Percentiles rank a stretch among this genome's conserved stretches.
phyloP scores from a whole-genome alignment of 2,888 invertebrate genomes.

The Meganola albula region DNA sequence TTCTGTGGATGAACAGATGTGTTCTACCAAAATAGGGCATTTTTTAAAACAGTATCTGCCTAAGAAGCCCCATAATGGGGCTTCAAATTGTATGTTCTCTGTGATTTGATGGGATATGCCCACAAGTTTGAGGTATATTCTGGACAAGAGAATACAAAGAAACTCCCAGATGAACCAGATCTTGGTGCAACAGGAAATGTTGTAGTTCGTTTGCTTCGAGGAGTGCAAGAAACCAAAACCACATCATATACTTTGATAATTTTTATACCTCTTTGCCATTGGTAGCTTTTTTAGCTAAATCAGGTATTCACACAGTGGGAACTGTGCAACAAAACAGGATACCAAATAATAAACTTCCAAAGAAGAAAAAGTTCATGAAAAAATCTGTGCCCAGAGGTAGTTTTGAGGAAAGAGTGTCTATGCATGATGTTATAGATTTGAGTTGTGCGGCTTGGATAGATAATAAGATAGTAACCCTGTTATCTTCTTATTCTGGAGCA shows the following conservation, averaged over 20 bases:
- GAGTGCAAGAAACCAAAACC: conserved; percentile 19
- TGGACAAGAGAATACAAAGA: conserved; percentile 14
- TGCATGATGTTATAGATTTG: conserved; percentile 20
- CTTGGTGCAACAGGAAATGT: conserved; percentile 15
- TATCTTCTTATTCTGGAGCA: conserved; percentile 6
- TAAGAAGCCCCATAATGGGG: conserved; percentile 28
- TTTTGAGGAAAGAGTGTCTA: conserved; percentile 38
- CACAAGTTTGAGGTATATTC: conserved; percentile 21
- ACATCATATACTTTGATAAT: conserved; percentile 34
- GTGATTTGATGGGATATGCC: conserved; percentile 21
- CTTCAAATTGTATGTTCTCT: conserved; percentile 24
- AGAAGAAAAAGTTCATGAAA: conserved; percentile 37
- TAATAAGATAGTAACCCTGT: conserved; percentile 6
- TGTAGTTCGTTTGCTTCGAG: conserved; percentile 19
- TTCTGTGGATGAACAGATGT: conserved; percentile 30
- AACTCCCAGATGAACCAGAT: conserved; percentile 13
- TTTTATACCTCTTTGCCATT: conserved; percentile 36
- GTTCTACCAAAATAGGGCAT: conserved; percentile 22
- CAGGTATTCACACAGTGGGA: conserved; percentile 32
- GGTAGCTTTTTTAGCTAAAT: conserved; percentile 31
- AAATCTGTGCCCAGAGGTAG: conserved; percentile 38
- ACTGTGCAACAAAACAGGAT: conserved; percentile 39
- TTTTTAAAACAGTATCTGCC: conserved; percentile 24
- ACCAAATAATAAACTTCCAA: conserved; percentile 34
- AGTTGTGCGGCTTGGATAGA: conserved; percentile 10